Evolutionary conservation across 1,140 invertebrate species (phyloP).

Genomic region (Apis laboriosa): DNA sequence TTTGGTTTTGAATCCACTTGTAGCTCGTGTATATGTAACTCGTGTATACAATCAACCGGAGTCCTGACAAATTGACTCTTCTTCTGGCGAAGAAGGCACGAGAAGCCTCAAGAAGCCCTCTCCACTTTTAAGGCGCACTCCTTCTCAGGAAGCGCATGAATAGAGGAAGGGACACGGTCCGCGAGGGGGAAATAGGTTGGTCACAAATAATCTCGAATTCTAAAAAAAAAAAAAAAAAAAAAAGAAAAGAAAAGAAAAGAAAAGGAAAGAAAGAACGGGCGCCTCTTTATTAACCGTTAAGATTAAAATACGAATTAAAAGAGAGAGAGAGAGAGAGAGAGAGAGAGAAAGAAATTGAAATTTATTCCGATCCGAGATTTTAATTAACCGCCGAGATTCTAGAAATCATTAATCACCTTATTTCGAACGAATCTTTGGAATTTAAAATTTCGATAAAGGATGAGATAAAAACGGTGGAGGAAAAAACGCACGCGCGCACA

Average conservation of each 20-base stretch:
- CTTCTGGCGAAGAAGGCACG: not conserved
- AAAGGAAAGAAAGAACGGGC: no score
- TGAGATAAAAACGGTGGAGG: not conserved
- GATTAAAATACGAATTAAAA: no score
- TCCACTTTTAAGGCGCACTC: not conserved
- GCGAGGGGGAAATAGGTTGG: not conserved
- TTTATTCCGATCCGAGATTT: no score
- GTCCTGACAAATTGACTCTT: conserved; percentile 4
- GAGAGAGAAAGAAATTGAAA: no score
- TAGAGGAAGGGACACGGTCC: not conserved
- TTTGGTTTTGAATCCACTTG: not conserved
- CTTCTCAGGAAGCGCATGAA: not conserved
- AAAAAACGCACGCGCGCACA: not conserved
- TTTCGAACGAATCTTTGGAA: not conserved
- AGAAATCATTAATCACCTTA: not conserved
- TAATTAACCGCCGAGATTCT: not conserved
- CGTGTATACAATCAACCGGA: not conserved
- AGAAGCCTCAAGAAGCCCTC: not conserved
- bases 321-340: no score
- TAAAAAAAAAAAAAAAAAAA: no score
- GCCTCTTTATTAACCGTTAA: no score
- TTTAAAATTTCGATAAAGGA: not conserved
- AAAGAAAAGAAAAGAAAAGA: no score
- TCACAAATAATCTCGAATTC: not conserved
- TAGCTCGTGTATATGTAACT: not conserved